These are phyloP conservation scores for Galeruca laticollis DNA, from an alignment of 2,888 invertebrate genomes.

Conservation along the genomic window DNA sequence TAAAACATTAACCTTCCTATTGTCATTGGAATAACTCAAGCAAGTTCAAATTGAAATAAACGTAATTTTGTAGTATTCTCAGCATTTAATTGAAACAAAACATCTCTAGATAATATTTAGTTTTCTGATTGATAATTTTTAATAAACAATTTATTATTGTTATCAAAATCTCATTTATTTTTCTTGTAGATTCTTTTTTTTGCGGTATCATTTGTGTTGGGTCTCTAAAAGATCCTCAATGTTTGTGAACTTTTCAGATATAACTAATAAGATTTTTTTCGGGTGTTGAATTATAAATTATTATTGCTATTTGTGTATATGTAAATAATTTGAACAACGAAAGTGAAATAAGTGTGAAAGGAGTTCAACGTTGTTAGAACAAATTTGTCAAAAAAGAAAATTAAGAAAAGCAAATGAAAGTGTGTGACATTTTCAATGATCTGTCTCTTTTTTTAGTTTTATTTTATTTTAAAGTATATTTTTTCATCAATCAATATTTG, in stretches of 20 bases:
- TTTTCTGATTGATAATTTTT: too few relatives aligned
- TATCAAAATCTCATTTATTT: too few relatives aligned
- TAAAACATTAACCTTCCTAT: too few relatives aligned
- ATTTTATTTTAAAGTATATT: not conserved
- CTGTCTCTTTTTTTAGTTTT: not conserved
- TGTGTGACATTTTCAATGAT: not conserved
- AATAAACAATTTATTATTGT: too few relatives aligned
- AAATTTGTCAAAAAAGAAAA: conserved; percentile 17
- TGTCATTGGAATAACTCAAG: too few relatives aligned
- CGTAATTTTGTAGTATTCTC: too few relatives aligned
- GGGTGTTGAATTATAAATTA: conserved; percentile 48
- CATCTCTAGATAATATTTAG: too few relatives aligned
- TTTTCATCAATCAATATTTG: not conserved
- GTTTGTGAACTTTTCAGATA: conserved; percentile 28
- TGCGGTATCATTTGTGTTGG: not conserved
- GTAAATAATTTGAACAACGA: conserved; percentile 51
- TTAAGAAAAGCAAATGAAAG: not conserved
- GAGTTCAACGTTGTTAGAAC: conserved; percentile 9
- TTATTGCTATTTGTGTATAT: conserved; percentile 54
- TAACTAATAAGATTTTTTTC: conserved; percentile 37
- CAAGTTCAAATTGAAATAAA: too few relatives aligned
- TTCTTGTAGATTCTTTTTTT: not conserved
- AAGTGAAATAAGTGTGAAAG: conserved; percentile 29
- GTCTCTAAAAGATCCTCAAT: not conserved
- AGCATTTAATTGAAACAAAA: too few relatives aligned